Percentiles rank a stretch among this genome's conserved stretches.
Conservation (phyloP, 1,140 invertebrate genomes). For the Thalassaphorura encarpata region DNA sequence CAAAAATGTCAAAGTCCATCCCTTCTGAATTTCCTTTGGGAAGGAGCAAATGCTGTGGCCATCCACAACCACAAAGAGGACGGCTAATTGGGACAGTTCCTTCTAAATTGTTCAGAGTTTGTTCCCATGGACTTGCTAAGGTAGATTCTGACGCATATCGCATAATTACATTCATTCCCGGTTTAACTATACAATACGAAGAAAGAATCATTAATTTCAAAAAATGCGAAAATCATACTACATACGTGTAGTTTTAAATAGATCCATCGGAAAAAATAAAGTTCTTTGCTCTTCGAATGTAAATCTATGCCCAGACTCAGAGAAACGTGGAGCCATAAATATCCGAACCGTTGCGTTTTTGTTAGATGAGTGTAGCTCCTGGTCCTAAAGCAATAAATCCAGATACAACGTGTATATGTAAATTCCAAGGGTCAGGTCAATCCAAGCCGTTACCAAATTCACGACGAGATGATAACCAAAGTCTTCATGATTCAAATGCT, state of each 20-base stretch:
- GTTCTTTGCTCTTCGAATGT: conserved; percentile 1
- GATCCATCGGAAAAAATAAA: conserved; percentile 2
- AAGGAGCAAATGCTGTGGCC: conserved; percentile 74
- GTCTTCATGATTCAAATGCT: conserved; percentile 6
- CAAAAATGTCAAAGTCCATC: conserved; percentile 59
- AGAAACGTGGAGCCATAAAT: conserved; percentile 5
- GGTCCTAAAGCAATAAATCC: background rate
- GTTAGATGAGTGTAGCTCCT: background rate
- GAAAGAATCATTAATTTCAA: background rate
- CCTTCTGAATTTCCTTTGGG: conserved; percentile 60
- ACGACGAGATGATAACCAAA: conserved; percentile 1
- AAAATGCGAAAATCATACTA: background rate
- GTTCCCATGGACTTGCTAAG: background rate
- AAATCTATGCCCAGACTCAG: background rate
- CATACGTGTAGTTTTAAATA: background rate
- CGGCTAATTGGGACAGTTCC: background rate
- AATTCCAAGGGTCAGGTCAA: background rate
- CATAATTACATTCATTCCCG: background rate
- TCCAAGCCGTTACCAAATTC: no score
- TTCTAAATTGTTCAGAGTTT: background rate
- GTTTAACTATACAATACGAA: background rate
- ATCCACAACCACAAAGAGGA: conserved; percentile 62
- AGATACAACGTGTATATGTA: background rate
- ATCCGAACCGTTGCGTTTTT: background rate
- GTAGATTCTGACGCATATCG: background rate